Conservation (phyloP, 1,140 invertebrate species). For the Chymomyza costata region DNA sequence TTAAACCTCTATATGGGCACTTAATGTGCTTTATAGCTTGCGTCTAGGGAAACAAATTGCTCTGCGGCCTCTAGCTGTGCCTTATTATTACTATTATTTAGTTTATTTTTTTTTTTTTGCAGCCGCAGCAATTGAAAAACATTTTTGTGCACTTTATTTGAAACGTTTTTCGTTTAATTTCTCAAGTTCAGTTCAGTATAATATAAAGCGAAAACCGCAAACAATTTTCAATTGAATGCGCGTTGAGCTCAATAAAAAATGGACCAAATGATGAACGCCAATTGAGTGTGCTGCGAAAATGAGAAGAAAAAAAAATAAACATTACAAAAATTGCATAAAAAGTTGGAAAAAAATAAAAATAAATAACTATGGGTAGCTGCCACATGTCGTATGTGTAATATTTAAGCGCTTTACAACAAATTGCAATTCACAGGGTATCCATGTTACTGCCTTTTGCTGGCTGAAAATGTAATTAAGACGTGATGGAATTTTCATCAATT, state of each 20-base stretch:
- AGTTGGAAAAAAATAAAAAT: constrained; percentile 1
- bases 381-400: constrained; percentile 26
- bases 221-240: constrained; percentile 26
- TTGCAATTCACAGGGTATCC: too few species aligned
- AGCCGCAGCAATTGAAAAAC: too few species aligned
- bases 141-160: too few species aligned
- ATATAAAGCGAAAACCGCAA: constrained; percentile 17
- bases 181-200: constrained; percentile 29
- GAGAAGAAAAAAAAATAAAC: constrained; percentile 17
- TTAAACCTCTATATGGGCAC: constrained; percentile 2
- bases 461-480: constrained; percentile 52
- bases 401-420: too few species aligned
- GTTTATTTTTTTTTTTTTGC: constrained; percentile 18
- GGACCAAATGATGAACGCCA: too few species aligned
- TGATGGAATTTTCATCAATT: constrained; percentile 65
- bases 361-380: constrained; percentile 1
- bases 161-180: constrained; percentile 9
- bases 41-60: not conserved
- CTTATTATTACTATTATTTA: constrained; percentile 2
- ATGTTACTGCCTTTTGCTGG: constrained; percentile 30
- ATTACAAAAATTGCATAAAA: not conserved
- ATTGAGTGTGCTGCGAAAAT: too few species aligned
- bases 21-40: not conserved
- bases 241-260: constrained; percentile 8
- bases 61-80: too few species aligned